These are phyloP conservation scores for Megalopta genalis DNA, from an alignment of 1,140 invertebrate species.

Conservation along the genomic window DNA sequence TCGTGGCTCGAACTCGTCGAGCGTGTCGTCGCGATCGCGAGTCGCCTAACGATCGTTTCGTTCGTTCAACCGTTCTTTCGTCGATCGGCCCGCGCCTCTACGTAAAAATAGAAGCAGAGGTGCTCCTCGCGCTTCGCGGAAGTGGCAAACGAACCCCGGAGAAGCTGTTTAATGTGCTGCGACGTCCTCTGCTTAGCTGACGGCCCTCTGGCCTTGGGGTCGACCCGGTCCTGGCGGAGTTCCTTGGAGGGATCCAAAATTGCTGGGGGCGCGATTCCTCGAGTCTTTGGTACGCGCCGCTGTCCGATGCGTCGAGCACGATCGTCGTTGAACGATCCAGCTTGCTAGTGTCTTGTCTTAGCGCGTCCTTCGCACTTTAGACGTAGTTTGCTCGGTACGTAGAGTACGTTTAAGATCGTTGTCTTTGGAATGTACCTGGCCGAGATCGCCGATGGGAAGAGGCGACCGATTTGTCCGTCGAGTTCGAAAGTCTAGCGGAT, in stretches of 20 bases:
- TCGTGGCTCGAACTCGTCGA: too few species aligned
- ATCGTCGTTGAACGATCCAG: neutral
- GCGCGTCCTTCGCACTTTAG: neutral
- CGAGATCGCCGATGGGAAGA: too few species aligned
- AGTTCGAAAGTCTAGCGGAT: too few species aligned
- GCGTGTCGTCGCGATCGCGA: too few species aligned
- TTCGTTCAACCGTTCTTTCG: too few species aligned
- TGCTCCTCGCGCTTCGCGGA: constrained; percentile 11
- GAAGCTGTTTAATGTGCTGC: constrained; percentile 66
- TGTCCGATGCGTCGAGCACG: constrained; percentile 38
- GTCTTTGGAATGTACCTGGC: too few species aligned
- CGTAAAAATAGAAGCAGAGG: too few species aligned
- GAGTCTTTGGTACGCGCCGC: constrained; percentile 83
- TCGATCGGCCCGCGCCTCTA: too few species aligned
- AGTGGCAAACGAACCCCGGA: constrained; percentile 49
- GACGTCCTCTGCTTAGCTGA: constrained; percentile 71
- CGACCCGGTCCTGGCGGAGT: constrained; percentile 83
- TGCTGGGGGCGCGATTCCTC: constrained; percentile 84
- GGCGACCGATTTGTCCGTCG: too few species aligned
- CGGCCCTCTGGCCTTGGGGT: constrained; percentile 83
- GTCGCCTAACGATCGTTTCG: too few species aligned
- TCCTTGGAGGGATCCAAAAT: constrained; percentile 83
- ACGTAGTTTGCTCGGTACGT: constrained; percentile 2
- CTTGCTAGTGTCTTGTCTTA: neutral
- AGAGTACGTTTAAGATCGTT: too few species aligned